phyloP scores from a whole-genome alignment of 2,113 vertebrate genomes.

The Istiophorus platypterus region DNA sequence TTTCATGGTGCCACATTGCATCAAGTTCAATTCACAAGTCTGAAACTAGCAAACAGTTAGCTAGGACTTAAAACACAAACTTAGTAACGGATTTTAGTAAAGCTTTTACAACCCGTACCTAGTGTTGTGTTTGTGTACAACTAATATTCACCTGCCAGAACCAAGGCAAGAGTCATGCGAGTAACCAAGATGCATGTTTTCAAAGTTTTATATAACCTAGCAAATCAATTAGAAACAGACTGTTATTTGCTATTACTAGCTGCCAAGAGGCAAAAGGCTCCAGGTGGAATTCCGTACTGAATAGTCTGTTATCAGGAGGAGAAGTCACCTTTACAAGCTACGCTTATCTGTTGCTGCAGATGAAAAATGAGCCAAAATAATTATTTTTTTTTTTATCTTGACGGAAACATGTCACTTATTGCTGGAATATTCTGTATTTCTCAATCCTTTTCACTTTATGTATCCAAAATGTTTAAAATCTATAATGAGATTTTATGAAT shows the following conservation, averaged over 20 bases:
- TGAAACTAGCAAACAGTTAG: background rate
- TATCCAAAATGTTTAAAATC: background rate
- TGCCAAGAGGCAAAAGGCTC: background rate
- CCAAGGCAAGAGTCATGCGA: conserved; percentile 7
- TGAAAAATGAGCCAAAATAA: background rate
- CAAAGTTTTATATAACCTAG: conserved; percentile 21
- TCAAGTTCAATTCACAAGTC: background rate
- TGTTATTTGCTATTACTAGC: conserved; percentile 17
- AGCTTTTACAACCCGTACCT: background rate
- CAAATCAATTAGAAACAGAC: conserved; percentile 20
- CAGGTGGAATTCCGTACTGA: conserved; percentile 15
- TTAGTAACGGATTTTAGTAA: background rate
- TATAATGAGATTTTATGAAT: background rate
- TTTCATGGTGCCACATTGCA: background rate
- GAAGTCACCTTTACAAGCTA: conserved; percentile 22
- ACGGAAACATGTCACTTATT: background rate
- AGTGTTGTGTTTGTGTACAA: background rate
- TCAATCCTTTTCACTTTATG: conserved; percentile 11
- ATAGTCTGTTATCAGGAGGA: background rate
- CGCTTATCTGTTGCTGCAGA: background rate
- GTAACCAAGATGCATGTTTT: conserved; percentile 24
- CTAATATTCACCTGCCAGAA: conserved; percentile 3
- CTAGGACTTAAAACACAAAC: background rate
- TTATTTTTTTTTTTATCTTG: background rate
- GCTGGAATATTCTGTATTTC: conserved; percentile 13